Evolutionary conservation across 2,797 vertebrate genomes (phyloP).

Genomic region (Neopelma chrysocephalum): DNA sequence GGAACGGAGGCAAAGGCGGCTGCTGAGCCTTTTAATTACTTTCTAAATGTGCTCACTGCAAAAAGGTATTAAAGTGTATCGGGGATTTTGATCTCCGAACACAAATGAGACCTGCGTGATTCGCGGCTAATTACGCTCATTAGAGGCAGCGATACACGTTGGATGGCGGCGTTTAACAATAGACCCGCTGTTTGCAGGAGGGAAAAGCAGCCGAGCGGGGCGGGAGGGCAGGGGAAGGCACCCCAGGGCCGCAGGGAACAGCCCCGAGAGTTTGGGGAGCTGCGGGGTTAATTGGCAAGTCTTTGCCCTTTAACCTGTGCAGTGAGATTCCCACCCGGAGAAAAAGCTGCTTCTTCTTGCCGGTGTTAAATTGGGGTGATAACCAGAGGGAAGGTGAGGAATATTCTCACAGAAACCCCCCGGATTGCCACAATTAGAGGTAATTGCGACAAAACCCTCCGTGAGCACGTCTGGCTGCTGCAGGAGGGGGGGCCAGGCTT

Average conservation of each 20-base stretch:
- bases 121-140: slow-evolving; percentile 54
- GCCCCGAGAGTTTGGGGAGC: neutral
- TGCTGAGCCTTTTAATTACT: slow-evolving; percentile 70
- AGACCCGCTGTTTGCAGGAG: neutral
- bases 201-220: neutral
- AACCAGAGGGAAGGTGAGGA: neutral
- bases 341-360: neutral
- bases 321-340: rapidly evolving
- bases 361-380: rapidly evolving
- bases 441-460: neutral
- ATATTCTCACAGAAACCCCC: neutral
- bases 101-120: slow-evolving; percentile 48
- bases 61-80: slow-evolving; percentile 57
- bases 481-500: neutral
- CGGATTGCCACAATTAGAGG: neutral
- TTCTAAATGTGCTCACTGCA: slow-evolving; percentile 54
- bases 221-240: neutral
- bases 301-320: neutral
- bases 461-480: rapidly evolving
- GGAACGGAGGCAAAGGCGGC: neutral
- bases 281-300: neutral
- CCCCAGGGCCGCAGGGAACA: rapidly evolving
- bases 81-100: slow-evolving; percentile 60
- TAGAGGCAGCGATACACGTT: neutral
- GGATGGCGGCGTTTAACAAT: neutral